phyloP scores from a whole-genome alignment of 1,140 invertebrate species.

The Limonius californicus region DNA sequence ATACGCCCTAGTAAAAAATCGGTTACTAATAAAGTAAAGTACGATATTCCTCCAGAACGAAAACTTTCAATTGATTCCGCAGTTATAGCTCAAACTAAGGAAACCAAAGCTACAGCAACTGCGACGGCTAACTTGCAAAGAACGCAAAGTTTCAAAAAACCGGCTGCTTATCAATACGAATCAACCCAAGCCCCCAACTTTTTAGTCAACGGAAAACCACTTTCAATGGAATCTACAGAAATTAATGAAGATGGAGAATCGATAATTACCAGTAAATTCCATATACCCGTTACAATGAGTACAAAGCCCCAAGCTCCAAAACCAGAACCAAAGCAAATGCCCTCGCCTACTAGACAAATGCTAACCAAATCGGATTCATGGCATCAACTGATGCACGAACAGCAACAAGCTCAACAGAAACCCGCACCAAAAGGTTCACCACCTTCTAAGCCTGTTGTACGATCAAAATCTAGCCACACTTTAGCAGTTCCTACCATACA shows the following conservation, averaged over 20 bases:
- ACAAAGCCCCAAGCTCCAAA: slow-evolving; percentile 34
- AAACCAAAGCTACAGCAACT: background rate
- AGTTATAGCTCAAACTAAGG: background rate
- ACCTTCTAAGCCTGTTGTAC: slow-evolving; percentile 50
- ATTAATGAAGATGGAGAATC: slow-evolving; percentile 44
- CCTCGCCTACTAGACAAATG: slow-evolving; percentile 42
- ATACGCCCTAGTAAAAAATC: background rate
- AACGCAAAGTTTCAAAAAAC: slow-evolving; percentile 5
- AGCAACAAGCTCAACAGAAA: slow-evolving; percentile 43
- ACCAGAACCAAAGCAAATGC: slow-evolving; percentile 42
- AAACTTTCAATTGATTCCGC: background rate
- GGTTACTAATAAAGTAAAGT: no score
- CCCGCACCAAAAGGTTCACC: slow-evolving; percentile 44
- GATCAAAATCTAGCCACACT: slow-evolving; percentile 68
- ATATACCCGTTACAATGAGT: slow-evolving; percentile 44
- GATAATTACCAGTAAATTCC: slow-evolving; percentile 48
- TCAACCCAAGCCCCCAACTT: slow-evolving; percentile 2
- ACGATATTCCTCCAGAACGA: background rate
- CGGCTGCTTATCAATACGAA: background rate
- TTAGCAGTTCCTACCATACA: slow-evolving; percentile 64
- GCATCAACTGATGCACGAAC: slow-evolving; percentile 60
- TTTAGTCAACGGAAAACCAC: slow-evolving; percentile 28
- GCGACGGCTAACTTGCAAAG: background rate
- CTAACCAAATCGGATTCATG: slow-evolving; percentile 73
- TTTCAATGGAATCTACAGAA: slow-evolving; percentile 39